Percentiles rank a stretch among this genome's conserved stretches.
Evolutionary conservation across 1,140 invertebrate species (phyloP).

Genomic region (Tachypleus tridentatus): DNA sequence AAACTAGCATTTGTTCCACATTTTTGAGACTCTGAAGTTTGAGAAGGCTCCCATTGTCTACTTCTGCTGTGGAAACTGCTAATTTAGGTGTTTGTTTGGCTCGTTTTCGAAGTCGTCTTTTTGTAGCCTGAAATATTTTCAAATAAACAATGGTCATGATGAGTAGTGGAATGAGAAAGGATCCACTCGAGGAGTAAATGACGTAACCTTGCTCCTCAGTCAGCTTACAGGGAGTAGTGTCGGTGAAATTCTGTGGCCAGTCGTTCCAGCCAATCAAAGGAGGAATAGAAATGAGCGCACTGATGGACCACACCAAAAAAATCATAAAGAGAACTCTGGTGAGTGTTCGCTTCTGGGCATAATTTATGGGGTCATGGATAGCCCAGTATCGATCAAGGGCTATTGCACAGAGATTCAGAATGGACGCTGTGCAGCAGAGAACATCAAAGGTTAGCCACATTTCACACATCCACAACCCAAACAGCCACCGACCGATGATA

Average conservation of each 20-base stretch:
- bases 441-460: conserved; percentile 96
- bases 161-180: conserved; percentile 88
- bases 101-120: conserved; percentile 41
- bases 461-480: conserved; percentile 82
- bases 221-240: conserved; percentile 45
- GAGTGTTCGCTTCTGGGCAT: conserved; percentile 88
- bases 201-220: conserved; percentile 66
- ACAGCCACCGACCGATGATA: conserved; percentile 75
- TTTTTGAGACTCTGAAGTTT: too few species aligned
- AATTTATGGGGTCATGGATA: conserved; percentile 91
- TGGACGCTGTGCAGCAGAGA: conserved; percentile 91
- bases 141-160: conserved; percentile 94
- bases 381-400: conserved; percentile 91
- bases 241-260: conserved; percentile 72
- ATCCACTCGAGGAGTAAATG: conserved; percentile 86
- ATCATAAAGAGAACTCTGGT: conserved; percentile 82
- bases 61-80: too few species aligned
- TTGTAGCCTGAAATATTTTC: conserved; percentile 83
- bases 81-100: neutral
- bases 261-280: conserved; percentile 95
- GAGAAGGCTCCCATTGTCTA: too few species aligned
- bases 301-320: conserved; percentile 79
- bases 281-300: conserved; percentile 84
- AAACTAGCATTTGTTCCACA: too few species aligned
- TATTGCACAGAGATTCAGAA: conserved; percentile 90